phyloP scores from a whole-genome alignment of 2,888 invertebrate species.

The Mechanitis mazaeus region DNA sequence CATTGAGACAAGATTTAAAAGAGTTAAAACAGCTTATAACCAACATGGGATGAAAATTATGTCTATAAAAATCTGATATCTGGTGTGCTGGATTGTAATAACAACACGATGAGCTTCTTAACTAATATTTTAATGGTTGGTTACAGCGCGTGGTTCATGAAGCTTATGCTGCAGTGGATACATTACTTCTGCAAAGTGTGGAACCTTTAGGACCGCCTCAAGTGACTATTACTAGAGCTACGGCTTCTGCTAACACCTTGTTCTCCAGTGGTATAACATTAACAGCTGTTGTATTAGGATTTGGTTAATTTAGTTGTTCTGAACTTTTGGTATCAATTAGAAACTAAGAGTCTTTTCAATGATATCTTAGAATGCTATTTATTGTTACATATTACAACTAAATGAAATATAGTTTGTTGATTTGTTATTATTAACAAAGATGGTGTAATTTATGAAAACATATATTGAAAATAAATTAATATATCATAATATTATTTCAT shows the following conservation, averaged over 20 bases:
- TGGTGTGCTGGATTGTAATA: too few relatives aligned
- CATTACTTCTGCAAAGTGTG: constrained; percentile 51
- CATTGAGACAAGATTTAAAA: too few relatives aligned
- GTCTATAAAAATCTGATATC: too few relatives aligned
- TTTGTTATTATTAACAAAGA: too few relatives aligned
- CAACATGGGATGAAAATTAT: too few relatives aligned
- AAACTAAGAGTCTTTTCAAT: constrained; percentile 7
- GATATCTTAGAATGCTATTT: neutral
- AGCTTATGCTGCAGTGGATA: constrained; percentile 64
- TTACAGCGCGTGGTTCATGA: constrained; percentile 64
- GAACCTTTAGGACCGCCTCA: constrained; percentile 33
- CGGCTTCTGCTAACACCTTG: constrained; percentile 10
- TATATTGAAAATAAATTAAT: too few relatives aligned
- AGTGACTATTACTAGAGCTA: constrained; percentile 32
- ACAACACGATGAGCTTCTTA: too few relatives aligned
- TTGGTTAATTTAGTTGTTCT: constrained; percentile 12
- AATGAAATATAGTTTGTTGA: too few relatives aligned
- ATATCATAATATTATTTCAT: too few relatives aligned
- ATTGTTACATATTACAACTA: too few relatives aligned
- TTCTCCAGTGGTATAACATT: constrained; percentile 6
- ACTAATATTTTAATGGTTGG: constrained; percentile 9
- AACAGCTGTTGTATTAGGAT: constrained; percentile 12
- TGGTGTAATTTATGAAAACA: too few relatives aligned
- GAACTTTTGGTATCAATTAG: constrained; percentile 10
- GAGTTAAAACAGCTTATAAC: too few relatives aligned